phyloP scores from a whole-genome alignment of 2,888 invertebrate genomes.

The Perizoma affinitatum region DNA sequence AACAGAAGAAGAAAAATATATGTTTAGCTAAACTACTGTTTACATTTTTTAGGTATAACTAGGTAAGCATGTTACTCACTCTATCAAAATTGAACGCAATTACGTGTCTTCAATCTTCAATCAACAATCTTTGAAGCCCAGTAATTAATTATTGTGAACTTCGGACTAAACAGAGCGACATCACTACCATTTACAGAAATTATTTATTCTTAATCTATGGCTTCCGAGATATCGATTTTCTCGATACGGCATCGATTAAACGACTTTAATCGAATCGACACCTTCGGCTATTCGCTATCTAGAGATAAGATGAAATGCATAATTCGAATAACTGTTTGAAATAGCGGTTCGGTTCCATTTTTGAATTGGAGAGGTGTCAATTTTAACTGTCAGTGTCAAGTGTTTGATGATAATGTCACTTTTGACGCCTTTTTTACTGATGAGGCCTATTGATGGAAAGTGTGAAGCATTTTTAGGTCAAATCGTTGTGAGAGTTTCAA shows the following conservation, averaged over 20 bases:
- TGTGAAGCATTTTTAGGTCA: conserved; percentile 32
- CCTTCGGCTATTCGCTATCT: conserved; percentile 44
- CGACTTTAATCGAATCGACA: conserved; percentile 45
- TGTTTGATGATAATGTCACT: conserved; percentile 29
- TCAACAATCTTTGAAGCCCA: too few relatives aligned
- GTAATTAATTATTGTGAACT: too few relatives aligned
- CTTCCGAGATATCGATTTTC: conserved; percentile 35
- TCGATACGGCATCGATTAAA: conserved; percentile 41
- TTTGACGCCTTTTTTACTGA: conserved; percentile 33
- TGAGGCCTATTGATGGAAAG: conserved; percentile 32
- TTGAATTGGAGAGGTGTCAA: conserved; percentile 24
- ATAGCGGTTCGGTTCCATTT: conserved; percentile 32
- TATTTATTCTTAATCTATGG: conserved; percentile 20
- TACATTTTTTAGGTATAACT: too few relatives aligned
- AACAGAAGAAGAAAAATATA: too few relatives aligned
- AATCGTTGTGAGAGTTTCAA: conserved; percentile 16
- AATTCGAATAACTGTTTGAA: conserved; percentile 33
- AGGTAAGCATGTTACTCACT: too few relatives aligned
- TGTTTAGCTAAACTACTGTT: too few relatives aligned
- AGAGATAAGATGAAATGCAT: conserved; percentile 41
- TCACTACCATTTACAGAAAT: conserved; percentile 16
- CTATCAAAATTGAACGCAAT: too few relatives aligned
- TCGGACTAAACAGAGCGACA: conserved; percentile 9
- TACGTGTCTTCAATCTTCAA: too few relatives aligned
- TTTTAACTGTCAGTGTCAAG: conserved; percentile 26